Evolutionary conservation across 2,888 invertebrate species (phyloP).

Genomic region (Acrobeloides nanus): DNA sequence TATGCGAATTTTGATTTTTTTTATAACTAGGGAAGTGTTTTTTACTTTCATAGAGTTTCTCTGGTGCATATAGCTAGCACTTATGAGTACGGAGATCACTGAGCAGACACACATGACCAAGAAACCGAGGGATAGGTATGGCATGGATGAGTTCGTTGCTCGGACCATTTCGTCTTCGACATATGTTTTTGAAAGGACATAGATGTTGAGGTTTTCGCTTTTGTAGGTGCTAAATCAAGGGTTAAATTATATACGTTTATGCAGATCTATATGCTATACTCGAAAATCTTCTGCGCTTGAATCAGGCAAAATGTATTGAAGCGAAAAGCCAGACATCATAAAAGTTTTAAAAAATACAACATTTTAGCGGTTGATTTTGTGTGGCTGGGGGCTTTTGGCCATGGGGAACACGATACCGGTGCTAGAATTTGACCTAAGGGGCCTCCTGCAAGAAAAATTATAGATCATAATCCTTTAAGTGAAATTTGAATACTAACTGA

Average conservation of each 20-base stretch:
- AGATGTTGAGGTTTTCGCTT: slow-evolving; percentile 28
- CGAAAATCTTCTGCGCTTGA: too few relatives aligned
- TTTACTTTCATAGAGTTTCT: not conserved
- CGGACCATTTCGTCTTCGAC: slow-evolving; percentile 37
- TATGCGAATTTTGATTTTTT: too few relatives aligned
- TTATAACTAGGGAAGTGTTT: not conserved
- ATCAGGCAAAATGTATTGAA: too few relatives aligned
- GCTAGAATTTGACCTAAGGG: too few relatives aligned
- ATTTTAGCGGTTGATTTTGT: too few relatives aligned
- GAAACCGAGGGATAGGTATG: slow-evolving; percentile 41
- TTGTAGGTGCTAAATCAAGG: slow-evolving; percentile 37
- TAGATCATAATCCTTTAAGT: too few relatives aligned
- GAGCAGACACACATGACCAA: slow-evolving; percentile 40
- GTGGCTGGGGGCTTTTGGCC: too few relatives aligned
- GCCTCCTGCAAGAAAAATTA: too few relatives aligned
- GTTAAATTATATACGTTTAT: not conserved
- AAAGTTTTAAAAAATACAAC: slow-evolving; percentile 2
- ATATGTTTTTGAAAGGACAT: slow-evolving; percentile 39
- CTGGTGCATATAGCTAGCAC: slow-evolving; percentile 17
- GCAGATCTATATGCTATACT: not conserved
- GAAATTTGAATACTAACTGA: too few relatives aligned
- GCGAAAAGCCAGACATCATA: too few relatives aligned
- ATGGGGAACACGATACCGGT: too few relatives aligned
- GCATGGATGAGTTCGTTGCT: slow-evolving; percentile 30
- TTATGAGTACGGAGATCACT: slow-evolving; percentile 28